These are phyloP conservation scores for Etheostoma perlongum DNA, from an alignment of 2,797 vertebrate genomes.

Conservation along the genomic window DNA sequence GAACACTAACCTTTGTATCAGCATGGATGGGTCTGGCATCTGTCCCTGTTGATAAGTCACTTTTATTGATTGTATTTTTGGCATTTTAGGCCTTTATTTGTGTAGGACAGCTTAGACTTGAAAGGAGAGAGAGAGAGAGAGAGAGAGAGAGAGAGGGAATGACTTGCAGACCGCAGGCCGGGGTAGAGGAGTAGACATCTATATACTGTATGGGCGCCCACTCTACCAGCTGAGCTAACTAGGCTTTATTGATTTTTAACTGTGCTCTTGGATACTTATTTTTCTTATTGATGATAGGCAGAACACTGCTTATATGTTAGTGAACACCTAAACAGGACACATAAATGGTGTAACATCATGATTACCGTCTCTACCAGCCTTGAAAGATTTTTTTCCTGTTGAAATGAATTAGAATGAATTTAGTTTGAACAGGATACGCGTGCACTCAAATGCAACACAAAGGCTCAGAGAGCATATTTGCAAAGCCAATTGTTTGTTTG, in stretches of 20 bases:
- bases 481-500: conserved; percentile 75
- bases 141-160: too few relatives aligned
- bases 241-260: conserved; percentile 12
- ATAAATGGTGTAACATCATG: not conserved
- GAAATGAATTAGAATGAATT: not conserved
- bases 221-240: too few relatives aligned
- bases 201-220: too few relatives aligned
- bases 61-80: conserved; percentile 45
- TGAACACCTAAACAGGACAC: not conserved
- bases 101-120: too few relatives aligned
- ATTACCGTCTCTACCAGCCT: not conserved
- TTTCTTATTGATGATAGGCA: not conserved
- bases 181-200: too few relatives aligned
- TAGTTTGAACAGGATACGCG: not conserved
- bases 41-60: conserved; percentile 38
- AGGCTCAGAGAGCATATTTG: conserved; percentile 75
- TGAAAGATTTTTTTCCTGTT: not conserved
- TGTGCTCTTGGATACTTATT: not conserved
- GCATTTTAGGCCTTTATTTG: too few relatives aligned
- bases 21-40: conserved; percentile 25
- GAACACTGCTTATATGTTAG: not conserved
- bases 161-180: too few relatives aligned
- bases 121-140: too few relatives aligned
- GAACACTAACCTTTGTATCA: conserved; percentile 72
- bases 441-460: conserved; percentile 1